A percentile compares a stretch with the other conserved stretches of the same genome.
Evolutionary conservation across 2,888 invertebrate genomes (phyloP).

Genomic region (Ophonus ardosiacus): DNA sequence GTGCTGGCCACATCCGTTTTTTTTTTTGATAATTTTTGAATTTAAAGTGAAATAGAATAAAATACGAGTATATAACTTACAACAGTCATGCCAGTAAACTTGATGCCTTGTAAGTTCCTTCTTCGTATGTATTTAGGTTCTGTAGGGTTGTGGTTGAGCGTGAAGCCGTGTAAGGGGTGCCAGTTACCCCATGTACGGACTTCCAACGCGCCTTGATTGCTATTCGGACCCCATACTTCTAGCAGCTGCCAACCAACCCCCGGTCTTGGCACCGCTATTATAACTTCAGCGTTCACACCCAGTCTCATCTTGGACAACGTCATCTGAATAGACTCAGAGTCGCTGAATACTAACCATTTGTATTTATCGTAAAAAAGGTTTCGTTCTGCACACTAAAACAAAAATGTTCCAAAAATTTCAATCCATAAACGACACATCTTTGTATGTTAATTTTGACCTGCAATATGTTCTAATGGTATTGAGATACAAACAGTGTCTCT

Average conservation of each 20-base stretch:
- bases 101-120: slow-evolving; percentile 24
- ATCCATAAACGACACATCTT: not conserved
- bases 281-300: slow-evolving; percentile 52
- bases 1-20: too few relatives aligned
- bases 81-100: slow-evolving; percentile 3
- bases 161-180: slow-evolving; percentile 9
- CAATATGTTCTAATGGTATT: too few relatives aligned
- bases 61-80: not conserved
- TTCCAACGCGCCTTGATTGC: slow-evolving; percentile 30
- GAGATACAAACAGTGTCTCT: too few relatives aligned
- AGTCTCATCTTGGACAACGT: slow-evolving; percentile 1
- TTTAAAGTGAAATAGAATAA: too few relatives aligned
- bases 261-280: not conserved
- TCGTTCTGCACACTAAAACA: slow-evolving; percentile 34
- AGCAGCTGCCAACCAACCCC: slow-evolving; percentile 34
- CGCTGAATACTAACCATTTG: slow-evolving; percentile 48
- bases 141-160: not conserved
- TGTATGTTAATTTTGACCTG: not conserved
- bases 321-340: not conserved
- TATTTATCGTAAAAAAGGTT: slow-evolving; percentile 49
- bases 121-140: slow-evolving; percentile 34
- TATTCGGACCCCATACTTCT: slow-evolving; percentile 49
- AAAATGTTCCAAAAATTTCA: not conserved
- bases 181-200: slow-evolving; percentile 37
- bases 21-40: too few relatives aligned